A percentile compares a stretch with the other conserved stretches of the same genome.
Conservation (phyloP, 2,888 invertebrate genomes). For the Selenia dentaria region DNA sequence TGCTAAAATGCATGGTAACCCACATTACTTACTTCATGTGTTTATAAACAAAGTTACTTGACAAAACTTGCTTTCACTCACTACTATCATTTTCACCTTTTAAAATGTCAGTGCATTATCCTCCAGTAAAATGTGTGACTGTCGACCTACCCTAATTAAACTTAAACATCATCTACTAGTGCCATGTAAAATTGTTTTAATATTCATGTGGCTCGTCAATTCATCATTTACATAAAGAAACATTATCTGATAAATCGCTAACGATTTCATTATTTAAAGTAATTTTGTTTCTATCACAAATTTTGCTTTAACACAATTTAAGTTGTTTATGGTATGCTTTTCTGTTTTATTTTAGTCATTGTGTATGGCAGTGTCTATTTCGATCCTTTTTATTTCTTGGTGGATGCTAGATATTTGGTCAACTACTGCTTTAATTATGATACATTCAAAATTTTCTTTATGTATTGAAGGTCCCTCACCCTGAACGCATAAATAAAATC, state of each 20-base stretch:
- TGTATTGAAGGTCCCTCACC: constrained; percentile 88
- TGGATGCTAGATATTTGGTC: constrained; percentile 62
- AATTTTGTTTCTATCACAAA: constrained; percentile 50
- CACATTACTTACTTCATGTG: constrained; percentile 83
- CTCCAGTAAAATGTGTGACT: neutral
- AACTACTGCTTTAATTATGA: constrained; percentile 52
- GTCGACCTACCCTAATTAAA: neutral
- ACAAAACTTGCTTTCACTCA: constrained; percentile 71
- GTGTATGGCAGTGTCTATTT: constrained; percentile 55
- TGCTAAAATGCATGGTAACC: constrained; percentile 75
- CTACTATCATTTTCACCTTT: constrained; percentile 52
- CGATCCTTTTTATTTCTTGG: constrained; percentile 61
- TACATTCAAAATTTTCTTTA: constrained; percentile 80
- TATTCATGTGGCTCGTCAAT: constrained; percentile 26
- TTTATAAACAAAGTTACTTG: constrained; percentile 84
- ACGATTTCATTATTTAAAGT: constrained; percentile 39
- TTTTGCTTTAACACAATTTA: constrained; percentile 55
- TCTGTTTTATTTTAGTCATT: constrained; percentile 45
- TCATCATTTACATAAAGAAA: constrained; percentile 38
- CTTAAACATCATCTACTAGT: neutral
- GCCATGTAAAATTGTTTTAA: constrained; percentile 47
- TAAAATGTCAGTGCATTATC: neutral
- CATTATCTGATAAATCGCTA: constrained; percentile 41
- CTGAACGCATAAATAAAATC: constrained; percentile 85
- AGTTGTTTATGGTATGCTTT: constrained; percentile 48